These are phyloP conservation scores for Sebastolobus altivelis DNA, from an alignment of 2,797 vertebrate genomes.

Conservation along the genomic window DNA sequence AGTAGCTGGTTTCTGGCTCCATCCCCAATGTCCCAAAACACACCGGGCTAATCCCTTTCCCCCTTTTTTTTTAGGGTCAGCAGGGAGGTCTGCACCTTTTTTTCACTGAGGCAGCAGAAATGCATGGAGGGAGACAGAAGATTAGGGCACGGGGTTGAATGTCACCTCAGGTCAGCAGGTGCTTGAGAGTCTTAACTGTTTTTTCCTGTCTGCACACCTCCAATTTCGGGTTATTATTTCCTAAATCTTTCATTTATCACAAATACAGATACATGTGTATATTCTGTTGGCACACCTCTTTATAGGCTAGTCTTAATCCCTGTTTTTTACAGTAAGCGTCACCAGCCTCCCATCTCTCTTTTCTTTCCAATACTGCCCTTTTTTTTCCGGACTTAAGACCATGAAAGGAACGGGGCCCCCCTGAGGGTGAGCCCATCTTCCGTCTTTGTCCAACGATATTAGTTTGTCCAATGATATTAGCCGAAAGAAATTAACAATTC, in stretches of 20 bases:
- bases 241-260: background rate
- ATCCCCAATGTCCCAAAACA: conserved; percentile 44
- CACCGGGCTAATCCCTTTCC: conserved; percentile 42
- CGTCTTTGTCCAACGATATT: conserved; percentile 59
- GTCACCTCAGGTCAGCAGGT: conserved; percentile 44
- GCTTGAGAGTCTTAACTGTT: conserved; percentile 29
- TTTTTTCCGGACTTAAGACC: conserved; percentile 57
- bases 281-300: background rate
- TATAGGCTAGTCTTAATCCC: conserved; percentile 1
- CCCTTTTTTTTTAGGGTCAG: conserved; percentile 40
- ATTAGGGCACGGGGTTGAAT: conserved; percentile 24
- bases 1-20: conserved; percentile 31
- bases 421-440: conserved; percentile 53
- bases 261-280: conserved; percentile 1
- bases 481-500: conserved; percentile 73
- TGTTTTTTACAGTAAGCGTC: background rate
- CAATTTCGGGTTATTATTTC: background rate
- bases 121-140: conserved; percentile 13
- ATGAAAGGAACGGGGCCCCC: conserved; percentile 65
- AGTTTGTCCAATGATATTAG: conserved; percentile 76
- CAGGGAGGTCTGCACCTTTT: conserved; percentile 40
- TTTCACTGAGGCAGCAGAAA: conserved; percentile 68
- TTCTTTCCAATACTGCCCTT: conserved; percentile 23
- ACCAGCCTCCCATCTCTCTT: conserved; percentile 22
- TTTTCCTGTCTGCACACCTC: background rate